These are phyloP conservation scores for Nineta flava DNA, from an alignment of 2,888 invertebrate species.

Conservation along the genomic window DNA sequence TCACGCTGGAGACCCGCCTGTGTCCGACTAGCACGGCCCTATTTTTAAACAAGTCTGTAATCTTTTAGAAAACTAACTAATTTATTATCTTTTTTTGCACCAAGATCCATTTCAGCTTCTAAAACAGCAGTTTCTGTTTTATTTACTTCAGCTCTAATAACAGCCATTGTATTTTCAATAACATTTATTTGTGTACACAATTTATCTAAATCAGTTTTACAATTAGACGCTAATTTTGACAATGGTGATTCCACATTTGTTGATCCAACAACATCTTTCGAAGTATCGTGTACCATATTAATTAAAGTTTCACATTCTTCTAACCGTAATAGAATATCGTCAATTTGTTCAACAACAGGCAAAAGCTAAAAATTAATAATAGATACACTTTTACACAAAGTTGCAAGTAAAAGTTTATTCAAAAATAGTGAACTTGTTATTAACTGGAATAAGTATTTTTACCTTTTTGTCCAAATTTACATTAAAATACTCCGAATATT, in stretches of 20 bases:
- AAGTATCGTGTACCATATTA: not conserved
- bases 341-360: not conserved
- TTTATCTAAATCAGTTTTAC: not conserved
- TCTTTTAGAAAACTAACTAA: not conserved
- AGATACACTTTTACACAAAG: not conserved
- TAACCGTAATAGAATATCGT: not conserved
- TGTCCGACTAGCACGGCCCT: too few species aligned
- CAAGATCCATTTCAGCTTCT: not conserved
- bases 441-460: too few species aligned
- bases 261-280: not conserved
- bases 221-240: not conserved
- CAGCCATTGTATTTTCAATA: not conserved
- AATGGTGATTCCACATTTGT: not conserved
- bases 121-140: not conserved
- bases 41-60: not conserved
- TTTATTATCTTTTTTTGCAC: not conserved
- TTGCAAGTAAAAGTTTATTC: not conserved
- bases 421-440: too few species aligned
- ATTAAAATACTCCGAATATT: not conserved
- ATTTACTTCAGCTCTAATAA: not conserved
- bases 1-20: too few species aligned
- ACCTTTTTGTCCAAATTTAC: not conserved
- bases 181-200: not conserved
- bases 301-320: not conserved
- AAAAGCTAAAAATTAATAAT: not conserved